Base-by-base conservation (phyloP, 2,888 invertebrate species). In the Tenodera sinensis region DNA sequence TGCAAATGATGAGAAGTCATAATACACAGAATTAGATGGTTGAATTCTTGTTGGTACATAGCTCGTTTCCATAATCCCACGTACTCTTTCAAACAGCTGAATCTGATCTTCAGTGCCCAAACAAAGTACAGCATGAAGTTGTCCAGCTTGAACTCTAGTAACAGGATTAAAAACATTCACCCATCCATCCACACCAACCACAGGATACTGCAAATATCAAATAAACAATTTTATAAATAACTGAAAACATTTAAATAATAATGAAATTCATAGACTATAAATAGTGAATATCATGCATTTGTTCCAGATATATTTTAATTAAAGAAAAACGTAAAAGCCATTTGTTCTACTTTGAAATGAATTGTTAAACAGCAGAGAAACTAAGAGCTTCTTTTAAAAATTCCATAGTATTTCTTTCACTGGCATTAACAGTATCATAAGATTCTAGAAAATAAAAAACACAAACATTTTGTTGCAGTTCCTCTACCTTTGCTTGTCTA, bases 51-150 rank as follows among this genome's bases (percentile, higher is more conserved):
- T 20, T 71, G 1, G 42, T 54, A 27, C n/a, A 7, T 8, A 47
- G 27, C 27, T 3, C 2, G 30, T 34, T 83, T 82, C 87, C 20
- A 30, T 82, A 83, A 82, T 28, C 9, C 82, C 82, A n/a, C 34
- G 81, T 15, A 81, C 12, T 54, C 34, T 82, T 84, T 71, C 82
- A n/a, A 88, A 82, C 25, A 84, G 42, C 25, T 94, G 93, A 54
- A 96, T 94, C 92, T 96, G 96, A 85, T 94, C 93, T 84, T 95
- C 94, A 6, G 95, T 95, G 20, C 96, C 96, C 85, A 96, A 93
- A 82, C 96, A 95, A 71, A 95, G 92, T 15, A 96, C 91, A 83
- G 95, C 94, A 91, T 95, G 94, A 7, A 95, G 92, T 92, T 95
- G 94, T 1, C 96, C 96, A 89, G 94, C 92, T 28, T 93, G 92